These are phyloP conservation scores for Keiferia lycopersicella DNA, from an alignment of 2,888 invertebrate species.

Conservation along the genomic window DNA sequence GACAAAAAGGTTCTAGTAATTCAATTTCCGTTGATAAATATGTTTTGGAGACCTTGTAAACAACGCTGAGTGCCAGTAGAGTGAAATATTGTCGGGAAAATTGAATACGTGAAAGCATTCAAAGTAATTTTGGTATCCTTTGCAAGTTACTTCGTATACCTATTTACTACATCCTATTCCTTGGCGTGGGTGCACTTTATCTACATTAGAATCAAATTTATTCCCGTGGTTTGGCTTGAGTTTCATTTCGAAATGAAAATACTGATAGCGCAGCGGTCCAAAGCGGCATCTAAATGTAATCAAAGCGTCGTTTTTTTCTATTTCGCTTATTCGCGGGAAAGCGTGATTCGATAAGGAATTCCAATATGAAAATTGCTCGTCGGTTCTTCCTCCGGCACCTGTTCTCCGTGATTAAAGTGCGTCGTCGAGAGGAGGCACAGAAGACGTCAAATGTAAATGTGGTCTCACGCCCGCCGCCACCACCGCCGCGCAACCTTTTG, in stretches of 20 bases:
- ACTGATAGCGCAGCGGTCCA: constrained; percentile 15
- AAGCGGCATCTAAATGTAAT: constrained; percentile 25
- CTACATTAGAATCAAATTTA: constrained; percentile 21
- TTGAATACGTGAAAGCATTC: constrained; percentile 74
- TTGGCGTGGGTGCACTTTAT: constrained; percentile 3
- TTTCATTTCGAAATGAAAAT: constrained; percentile 14
- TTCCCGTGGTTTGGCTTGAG: constrained; percentile 10
- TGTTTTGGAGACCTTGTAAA: constrained; percentile 52
- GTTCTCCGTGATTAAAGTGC: constrained; percentile 76
- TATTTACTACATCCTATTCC: background rate
- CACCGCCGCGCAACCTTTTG: constrained; percentile 49
- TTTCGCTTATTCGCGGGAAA: constrained; percentile 28
- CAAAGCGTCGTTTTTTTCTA: constrained; percentile 20
- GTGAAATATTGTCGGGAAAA: constrained; percentile 73
- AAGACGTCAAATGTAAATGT: constrained; percentile 72
- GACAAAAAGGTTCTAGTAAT: constrained; percentile 42
- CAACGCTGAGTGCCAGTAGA: constrained; percentile 56
- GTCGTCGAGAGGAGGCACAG: constrained; percentile 45
- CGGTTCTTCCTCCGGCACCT: constrained; percentile 63
- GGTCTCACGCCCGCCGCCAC: constrained; percentile 44
- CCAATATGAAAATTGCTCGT: constrained; percentile 72
- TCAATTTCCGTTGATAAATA: constrained; percentile 53
- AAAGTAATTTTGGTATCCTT: constrained; percentile 49
- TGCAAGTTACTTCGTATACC: constrained; percentile 36
- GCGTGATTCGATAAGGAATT: constrained; percentile 66